Percentiles rank a stretch among this genome's conserved stretches.
These are phyloP conservation scores for Andricus quercusramuli DNA, from an alignment of 2,888 invertebrate genomes.

Conservation along the genomic window DNA sequence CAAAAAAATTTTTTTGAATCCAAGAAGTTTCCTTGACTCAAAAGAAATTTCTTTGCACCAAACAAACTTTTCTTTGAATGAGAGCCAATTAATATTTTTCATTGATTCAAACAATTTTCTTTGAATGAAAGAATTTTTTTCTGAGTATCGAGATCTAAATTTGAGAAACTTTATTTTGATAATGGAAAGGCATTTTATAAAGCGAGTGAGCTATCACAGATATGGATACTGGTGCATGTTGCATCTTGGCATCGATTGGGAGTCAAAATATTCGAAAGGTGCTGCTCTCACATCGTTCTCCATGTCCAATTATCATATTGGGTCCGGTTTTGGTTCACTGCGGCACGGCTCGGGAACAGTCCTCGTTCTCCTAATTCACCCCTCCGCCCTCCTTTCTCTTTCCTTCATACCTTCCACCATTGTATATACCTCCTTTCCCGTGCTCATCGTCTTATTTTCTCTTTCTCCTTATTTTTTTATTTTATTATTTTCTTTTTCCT, in stretches of 20 bases:
- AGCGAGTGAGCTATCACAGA: not conserved
- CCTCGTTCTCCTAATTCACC: slow-evolving; percentile 34
- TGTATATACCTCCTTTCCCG: slow-evolving; percentile 12
- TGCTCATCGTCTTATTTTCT: slow-evolving; percentile 36
- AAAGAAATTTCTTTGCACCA: too few relatives aligned
- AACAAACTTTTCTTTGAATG: too few relatives aligned
- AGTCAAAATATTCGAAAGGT: slow-evolving; percentile 58
- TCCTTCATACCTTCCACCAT: slow-evolving; percentile 24
- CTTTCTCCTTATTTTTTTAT: slow-evolving; percentile 42
- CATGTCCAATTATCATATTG: slow-evolving; percentile 70
- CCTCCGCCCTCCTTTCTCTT: slow-evolving; percentile 47
- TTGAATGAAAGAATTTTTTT: too few relatives aligned
- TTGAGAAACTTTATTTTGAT: not conserved
- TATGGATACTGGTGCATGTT: not conserved
- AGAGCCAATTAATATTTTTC: too few relatives aligned
- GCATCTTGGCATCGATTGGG: not conserved
- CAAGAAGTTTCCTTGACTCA: too few relatives aligned
- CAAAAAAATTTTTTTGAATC: too few relatives aligned
- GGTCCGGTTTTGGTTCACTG: slow-evolving; percentile 49
- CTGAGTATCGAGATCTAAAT: too few relatives aligned
- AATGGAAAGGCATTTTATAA: not conserved
- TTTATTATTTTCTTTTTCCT: slow-evolving; percentile 43
- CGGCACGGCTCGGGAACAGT: slow-evolving; percentile 26
- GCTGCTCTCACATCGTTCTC: slow-evolving; percentile 70
- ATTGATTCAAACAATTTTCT: too few relatives aligned